phyloP scores from a whole-genome alignment of 1,140 invertebrate species.

The Lamellibrachia luymesi region DNA sequence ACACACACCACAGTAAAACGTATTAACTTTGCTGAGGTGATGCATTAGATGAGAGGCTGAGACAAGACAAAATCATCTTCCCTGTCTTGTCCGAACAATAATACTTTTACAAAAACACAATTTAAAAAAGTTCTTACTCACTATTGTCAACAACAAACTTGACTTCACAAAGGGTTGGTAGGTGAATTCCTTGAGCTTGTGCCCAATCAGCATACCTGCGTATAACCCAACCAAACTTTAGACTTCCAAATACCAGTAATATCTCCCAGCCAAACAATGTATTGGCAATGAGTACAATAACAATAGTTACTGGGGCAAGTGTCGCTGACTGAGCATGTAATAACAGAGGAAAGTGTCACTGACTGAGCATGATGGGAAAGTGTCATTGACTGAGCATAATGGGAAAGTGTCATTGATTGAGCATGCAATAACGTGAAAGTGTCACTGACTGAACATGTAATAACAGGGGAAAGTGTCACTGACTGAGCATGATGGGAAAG shows the following conservation, averaged over 20 bases:
- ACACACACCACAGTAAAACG: too few species aligned
- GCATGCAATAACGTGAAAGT: background rate
- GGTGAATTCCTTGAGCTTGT: background rate
- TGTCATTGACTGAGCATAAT: background rate
- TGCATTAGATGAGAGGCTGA: background rate
- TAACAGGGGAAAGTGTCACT: too few species aligned
- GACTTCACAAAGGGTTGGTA: background rate
- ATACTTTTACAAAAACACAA: background rate
- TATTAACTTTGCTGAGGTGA: too few species aligned
- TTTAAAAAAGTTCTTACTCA: background rate
- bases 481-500: too few species aligned
- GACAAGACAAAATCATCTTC: background rate
- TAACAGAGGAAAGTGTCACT: background rate
- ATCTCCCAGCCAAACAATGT: background rate
- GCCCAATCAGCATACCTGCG: background rate
- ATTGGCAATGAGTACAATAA: background rate
- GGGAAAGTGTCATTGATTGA: background rate
- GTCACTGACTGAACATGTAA: background rate
- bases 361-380: background rate
- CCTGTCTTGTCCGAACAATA: background rate
- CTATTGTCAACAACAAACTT: background rate
- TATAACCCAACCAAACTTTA: background rate
- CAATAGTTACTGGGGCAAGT: background rate
- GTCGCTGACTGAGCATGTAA: background rate
- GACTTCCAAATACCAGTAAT: too few species aligned